Base-by-base conservation (phyloP, 2,888 invertebrate genomes). In the Augiades crinisus region DNA sequence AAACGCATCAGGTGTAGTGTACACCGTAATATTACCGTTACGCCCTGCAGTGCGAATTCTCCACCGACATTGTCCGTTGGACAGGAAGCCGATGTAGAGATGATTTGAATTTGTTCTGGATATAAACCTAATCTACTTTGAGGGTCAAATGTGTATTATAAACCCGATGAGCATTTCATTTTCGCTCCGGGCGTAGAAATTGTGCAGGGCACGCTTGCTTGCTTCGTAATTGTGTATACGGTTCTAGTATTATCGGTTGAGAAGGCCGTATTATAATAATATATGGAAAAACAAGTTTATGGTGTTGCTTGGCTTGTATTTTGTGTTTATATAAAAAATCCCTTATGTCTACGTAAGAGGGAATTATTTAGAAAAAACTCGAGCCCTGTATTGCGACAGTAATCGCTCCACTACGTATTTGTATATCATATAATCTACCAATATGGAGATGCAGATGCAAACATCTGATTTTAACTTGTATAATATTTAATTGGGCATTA, bases 1-100 rank as follows among this genome's bases (percentile, higher is more conserved):
- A 17, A 64, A 70, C 72, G 71, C 74, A 75, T 81, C 79, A 77
- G 74, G 77, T 80, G 78, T 77, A n/a, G n/a, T n/a, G n/a, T n/a
- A n/a, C n/a, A 79, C 73, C 70, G 67, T 67, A 61, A 55, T 58
- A 33, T 69, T 71, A 74, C 83, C 77, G 82, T 81, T 82, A 80
- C 67, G 60, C 72, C 82, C 75, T 54, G 67, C 65, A 75, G 84
- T 72, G 65, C 62, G 64, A 72, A 68, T 73, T 68, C 68, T 63
- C 67, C 56, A 64, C 67, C 65, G 60, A 65, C 66, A 66, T 64
- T 65, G 62, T 68, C 65, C 63, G 63, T 60, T 60, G 53, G 56
- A 46, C 57, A 63, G 60, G 60, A 61, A 60, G 60, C 57, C 55
- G 57, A 53, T 56, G 49, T 49, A 49, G 50, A 53, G 53, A 55